These are phyloP conservation scores for Diaphora mendica DNA, from an alignment of 2,888 invertebrate species.

Conservation along the genomic window DNA sequence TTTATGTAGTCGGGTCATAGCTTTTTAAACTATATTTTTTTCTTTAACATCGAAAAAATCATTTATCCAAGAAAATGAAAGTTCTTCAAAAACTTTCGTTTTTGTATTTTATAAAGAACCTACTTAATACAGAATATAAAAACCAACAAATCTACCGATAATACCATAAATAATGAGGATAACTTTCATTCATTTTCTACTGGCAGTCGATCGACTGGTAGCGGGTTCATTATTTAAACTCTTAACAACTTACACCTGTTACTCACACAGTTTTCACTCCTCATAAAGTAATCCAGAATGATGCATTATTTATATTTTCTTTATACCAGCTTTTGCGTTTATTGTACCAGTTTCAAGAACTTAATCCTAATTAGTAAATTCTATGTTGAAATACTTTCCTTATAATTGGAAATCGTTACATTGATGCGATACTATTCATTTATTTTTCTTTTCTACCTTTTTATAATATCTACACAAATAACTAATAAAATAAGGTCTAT, in stretches of 20 bases:
- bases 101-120: not conserved
- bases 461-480: not conserved
- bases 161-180: not conserved
- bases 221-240: not conserved
- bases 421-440: not conserved
- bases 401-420: not conserved
- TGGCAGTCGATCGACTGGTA: not conserved
- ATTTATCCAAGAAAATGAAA: not conserved
- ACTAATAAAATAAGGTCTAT: not conserved
- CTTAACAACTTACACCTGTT: not conserved
- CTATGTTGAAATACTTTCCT: not conserved
- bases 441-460: not conserved
- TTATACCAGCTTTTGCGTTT: not conserved
- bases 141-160: not conserved
- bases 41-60: too few relatives aligned
- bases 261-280: not conserved
- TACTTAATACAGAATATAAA: not conserved
- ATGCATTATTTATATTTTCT: not conserved
- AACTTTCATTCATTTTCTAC: not conserved
- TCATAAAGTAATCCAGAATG: not conserved
- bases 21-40: too few relatives aligned
- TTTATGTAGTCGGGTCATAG: too few relatives aligned
- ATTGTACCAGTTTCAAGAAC: not conserved
- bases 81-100: not conserved
- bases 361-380: not conserved